Percentiles rank a stretch among this genome's conserved stretches.
These are phyloP conservation scores for Crypturellus tataupa DNA, from an alignment of 2,797 vertebrate genomes.

Conservation along the genomic window DNA sequence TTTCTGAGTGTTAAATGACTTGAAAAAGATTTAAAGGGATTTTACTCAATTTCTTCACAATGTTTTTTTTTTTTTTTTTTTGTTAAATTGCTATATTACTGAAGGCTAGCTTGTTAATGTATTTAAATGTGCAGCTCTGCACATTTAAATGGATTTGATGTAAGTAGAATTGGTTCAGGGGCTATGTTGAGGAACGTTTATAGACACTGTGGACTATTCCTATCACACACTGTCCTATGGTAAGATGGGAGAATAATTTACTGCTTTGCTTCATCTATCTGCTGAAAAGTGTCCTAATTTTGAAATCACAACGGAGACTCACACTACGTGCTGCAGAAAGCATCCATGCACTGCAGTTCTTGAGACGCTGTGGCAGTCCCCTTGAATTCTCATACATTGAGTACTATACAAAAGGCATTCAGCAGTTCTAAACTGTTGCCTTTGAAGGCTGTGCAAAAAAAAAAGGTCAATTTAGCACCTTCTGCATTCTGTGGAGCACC, in stretches of 20 bases:
- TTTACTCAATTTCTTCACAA: background rate
- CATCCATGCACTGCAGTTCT: background rate
- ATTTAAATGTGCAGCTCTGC: background rate
- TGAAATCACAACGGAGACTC: background rate
- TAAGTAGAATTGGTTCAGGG: background rate
- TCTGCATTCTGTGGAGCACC: background rate
- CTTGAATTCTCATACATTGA: background rate
- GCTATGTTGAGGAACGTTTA: background rate
- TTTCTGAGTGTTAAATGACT: background rate
- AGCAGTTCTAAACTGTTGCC: background rate
- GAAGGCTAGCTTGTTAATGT: background rate
- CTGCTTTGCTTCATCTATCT: background rate
- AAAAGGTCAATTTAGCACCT: background rate
- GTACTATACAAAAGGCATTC: background rate
- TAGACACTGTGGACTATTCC: background rate
- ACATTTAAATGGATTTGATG: background rate
- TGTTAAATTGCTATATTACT: background rate
- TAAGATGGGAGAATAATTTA: background rate
- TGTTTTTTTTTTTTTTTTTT: background rate
- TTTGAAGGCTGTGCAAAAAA: background rate
- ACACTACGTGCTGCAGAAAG: background rate
- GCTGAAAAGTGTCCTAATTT: background rate
- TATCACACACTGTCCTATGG: background rate
- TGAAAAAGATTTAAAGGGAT: constrained; percentile 6
- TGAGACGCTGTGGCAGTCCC: background rate